A percentile compares a stretch with the other conserved stretches of the same genome.
Evolutionary conservation across 2,113 vertebrate species (phyloP).

Genomic region (Delphinus delphis): DNA sequence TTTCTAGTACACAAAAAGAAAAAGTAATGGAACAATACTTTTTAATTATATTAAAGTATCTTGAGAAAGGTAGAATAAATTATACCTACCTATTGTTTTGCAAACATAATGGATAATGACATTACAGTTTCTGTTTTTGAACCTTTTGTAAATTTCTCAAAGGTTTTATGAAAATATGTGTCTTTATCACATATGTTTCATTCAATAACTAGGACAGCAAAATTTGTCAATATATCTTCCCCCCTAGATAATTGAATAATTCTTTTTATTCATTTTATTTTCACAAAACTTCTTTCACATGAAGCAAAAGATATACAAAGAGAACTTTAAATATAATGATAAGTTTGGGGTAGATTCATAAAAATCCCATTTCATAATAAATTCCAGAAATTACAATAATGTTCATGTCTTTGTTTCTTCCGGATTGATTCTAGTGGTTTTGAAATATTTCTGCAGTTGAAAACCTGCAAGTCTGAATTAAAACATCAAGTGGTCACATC

Average conservation of each 20-base stretch:
- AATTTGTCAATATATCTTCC: background rate
- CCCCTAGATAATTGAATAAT: background rate
- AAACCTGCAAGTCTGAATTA: background rate
- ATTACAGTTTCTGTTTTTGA: background rate
- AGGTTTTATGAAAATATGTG: background rate
- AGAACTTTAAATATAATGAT: background rate
- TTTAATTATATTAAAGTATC: background rate
- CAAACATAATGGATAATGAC: background rate
- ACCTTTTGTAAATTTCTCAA: background rate
- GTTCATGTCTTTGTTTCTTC: background rate
- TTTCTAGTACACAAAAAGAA: background rate
- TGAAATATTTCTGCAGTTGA: conserved; percentile 5
- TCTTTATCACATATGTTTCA: background rate
- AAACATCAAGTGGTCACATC: background rate
- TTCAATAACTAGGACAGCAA: background rate
- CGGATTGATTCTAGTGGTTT: background rate
- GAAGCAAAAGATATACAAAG: background rate
- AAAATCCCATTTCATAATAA: background rate
- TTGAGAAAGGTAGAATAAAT: background rate
- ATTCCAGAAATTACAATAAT: background rate
- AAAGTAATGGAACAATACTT: background rate
- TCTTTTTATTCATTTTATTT: background rate
- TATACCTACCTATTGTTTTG: background rate
- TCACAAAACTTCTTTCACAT: background rate
- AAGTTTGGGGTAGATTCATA: background rate